These are phyloP conservation scores for Meghimatium bilineatum DNA, from an alignment of 2,888 invertebrate genomes.

Conservation along the genomic window DNA sequence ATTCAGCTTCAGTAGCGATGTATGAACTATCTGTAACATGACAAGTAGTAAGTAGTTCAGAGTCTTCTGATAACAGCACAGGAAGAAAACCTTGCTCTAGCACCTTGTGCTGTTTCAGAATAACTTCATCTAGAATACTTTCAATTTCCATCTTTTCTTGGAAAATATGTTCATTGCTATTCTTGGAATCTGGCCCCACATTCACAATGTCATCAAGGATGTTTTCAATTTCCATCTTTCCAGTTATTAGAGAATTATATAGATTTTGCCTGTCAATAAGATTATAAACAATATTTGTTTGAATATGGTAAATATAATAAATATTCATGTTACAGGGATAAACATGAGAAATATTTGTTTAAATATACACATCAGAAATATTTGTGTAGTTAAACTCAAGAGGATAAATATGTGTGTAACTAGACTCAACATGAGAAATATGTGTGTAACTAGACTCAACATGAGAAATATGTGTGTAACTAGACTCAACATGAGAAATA, in stretches of 20 bases:
- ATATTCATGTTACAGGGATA: not conserved
- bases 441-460: not conserved
- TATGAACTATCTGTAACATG: conserved; percentile 3
- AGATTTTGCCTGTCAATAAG: not conserved
- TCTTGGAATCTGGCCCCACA: not conserved
- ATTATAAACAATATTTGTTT: not conserved
- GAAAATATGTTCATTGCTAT: not conserved
- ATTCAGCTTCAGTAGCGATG: not conserved
- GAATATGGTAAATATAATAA: not conserved
- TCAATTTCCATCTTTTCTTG: conserved; percentile 46
- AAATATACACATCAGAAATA: not conserved
- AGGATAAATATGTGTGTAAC: not conserved
- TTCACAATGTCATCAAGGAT: conserved; percentile 9
- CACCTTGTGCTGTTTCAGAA: conserved; percentile 26
- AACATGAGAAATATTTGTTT: conserved; percentile 7
- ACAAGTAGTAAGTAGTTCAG: not conserved
- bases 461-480: not conserved
- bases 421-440: not conserved
- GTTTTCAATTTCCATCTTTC: conserved; percentile 24
- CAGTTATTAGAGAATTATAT: conserved; percentile 3
- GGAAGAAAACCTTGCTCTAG: not conserved
- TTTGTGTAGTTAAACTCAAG: not conserved
- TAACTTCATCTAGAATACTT: conserved; percentile 47
- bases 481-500: not conserved
- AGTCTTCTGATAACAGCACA: not conserved